phyloP scores from a whole-genome alignment of 2,888 invertebrate species.

The Fragum sueziense region DNA sequence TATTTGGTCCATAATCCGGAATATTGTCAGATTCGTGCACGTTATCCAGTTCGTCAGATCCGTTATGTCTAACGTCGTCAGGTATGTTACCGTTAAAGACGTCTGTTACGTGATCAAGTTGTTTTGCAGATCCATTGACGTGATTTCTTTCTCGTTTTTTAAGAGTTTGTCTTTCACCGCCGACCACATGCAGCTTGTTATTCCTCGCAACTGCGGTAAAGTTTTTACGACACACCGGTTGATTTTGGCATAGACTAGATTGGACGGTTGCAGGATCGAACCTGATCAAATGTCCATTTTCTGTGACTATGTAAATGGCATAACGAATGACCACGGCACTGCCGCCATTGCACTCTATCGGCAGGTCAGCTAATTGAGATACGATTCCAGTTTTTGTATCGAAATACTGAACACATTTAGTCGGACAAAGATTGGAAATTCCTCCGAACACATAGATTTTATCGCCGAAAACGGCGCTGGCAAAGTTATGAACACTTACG shows the following conservation, averaged over 20 bases:
- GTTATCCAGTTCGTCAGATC: not conserved
- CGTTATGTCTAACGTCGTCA: not conserved
- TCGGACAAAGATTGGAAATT: not conserved
- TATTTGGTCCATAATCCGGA: not conserved
- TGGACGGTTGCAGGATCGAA: not conserved
- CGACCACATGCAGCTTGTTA: not conserved
- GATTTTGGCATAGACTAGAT: not conserved
- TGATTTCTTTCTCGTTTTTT: not conserved
- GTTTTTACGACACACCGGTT: not conserved
- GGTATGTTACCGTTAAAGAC: not conserved
- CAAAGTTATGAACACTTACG: slow-evolving; percentile 7
- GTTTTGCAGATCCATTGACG: not conserved
- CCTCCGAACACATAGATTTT: slow-evolving; percentile 15
- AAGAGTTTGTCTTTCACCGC: not conserved
- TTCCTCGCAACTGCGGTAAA: not conserved
- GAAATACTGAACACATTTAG: slow-evolving; percentile 18
- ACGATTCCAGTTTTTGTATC: not conserved
- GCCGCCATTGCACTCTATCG: slow-evolving; percentile 5
- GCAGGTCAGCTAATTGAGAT: not conserved
- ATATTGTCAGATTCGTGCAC: not conserved
- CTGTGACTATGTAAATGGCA: not conserved
- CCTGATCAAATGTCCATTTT: not conserved
- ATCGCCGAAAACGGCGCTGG: not conserved
- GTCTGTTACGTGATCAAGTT: not conserved
- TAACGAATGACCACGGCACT: not conserved